Base-by-base conservation (phyloP, 2,797 vertebrate species). In the Onychomys torridus region DNA sequence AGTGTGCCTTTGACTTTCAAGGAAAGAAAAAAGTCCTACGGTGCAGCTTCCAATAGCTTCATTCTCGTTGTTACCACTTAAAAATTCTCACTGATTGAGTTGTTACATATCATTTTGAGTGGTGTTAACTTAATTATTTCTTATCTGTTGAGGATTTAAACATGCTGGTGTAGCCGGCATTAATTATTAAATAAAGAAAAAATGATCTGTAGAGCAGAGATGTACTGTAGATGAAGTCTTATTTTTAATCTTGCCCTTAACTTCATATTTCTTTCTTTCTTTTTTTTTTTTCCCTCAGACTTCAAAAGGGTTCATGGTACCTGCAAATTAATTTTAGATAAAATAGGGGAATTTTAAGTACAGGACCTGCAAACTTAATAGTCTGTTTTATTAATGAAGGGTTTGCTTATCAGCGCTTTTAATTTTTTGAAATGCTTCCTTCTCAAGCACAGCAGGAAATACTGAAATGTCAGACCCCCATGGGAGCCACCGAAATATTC, bases 81-180 rank as follows among this genome's bases (percentile, higher is more conserved):
- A 98, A 98, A 98, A 98, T 97, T 98, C 96, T 97, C 95, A 98
- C 97, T 98, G 98, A 98, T 90, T 98, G 97, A 98, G 97, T 98
- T 97, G 98, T 98, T 98, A 96, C 90, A 85, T 96, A 97, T 96
- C 8, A 97, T 98, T 98, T 98, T 97, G 97, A 97, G 93, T 98
- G 93, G 63, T 97, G 95, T 98, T 98, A 98, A 98, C 95, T 97
- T 98, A 98, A 98, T 99, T 98, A 98, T 98, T 98, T 98, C 98
- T 98, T 98, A 98, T 98, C 97, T 98, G 90, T 97, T 95, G 96
- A 98, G 95, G 95, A 98, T 98, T 98, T 98, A 98, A 98, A 95
- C 46, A 19, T 98, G 96, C 82, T 98, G 96, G 90, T 97, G 89
- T 97, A 97, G 97, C 95, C 97, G 93, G 76, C 65, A 98, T 98